A percentile compares a stretch with the other conserved stretches of the same genome.
phyloP scores from a whole-genome alignment of 2,797 vertebrate species.

The Trichosurus vulpecula region DNA sequence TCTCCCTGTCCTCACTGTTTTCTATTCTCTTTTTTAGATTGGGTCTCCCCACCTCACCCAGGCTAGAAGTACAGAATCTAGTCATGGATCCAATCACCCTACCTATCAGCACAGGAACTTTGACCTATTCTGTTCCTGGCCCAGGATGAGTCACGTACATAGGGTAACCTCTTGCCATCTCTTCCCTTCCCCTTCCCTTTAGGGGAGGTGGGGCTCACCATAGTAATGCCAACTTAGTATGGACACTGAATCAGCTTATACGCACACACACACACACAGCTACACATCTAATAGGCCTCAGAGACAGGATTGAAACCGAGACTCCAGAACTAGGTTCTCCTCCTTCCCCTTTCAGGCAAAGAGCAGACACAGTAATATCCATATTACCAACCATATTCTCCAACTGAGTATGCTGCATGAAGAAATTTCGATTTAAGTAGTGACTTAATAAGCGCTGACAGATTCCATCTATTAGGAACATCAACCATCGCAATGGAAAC shows the following conservation, averaged over 20 bases:
- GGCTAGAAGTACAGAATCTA: background rate
- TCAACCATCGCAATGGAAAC: conserved; percentile 18
- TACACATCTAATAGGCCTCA: background rate
- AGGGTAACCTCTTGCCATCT: background rate
- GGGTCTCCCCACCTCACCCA: background rate
- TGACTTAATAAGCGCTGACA: conserved; percentile 20
- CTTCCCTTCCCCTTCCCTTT: background rate
- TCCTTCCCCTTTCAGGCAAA: background rate
- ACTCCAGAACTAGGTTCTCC: background rate
- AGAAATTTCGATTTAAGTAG: background rate
- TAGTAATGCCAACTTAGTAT: background rate
- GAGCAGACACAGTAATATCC: background rate
- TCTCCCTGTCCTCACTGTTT: background rate
- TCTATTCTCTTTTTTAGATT: background rate
- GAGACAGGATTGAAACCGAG: background rate
- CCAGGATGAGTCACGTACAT: background rate
- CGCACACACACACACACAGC: background rate
- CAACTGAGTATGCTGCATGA: background rate
- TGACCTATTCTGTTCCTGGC: background rate
- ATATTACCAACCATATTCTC: background rate
- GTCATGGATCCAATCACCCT: background rate
- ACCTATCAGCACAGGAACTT: background rate
- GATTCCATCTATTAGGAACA: conserved; percentile 23
- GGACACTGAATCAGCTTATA: background rate
- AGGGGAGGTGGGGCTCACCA: background rate